These are phyloP conservation scores for Frieseomelitta varia DNA, from an alignment of 1,140 invertebrate species.

Conservation along the genomic window DNA sequence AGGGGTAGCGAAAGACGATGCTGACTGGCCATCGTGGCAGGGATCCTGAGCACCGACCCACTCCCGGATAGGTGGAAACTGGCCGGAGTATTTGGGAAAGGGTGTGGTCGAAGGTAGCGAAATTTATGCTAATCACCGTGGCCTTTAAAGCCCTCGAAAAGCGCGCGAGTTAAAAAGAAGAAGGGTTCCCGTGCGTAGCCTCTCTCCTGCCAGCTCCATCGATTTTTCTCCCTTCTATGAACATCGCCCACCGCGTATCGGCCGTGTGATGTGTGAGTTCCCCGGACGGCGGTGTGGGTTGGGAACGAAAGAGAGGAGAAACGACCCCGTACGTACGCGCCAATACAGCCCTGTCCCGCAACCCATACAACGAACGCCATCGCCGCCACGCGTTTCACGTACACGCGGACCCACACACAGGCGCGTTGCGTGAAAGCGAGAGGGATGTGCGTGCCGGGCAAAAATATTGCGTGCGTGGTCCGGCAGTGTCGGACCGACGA, in stretches of 20 bases:
- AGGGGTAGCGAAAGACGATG: slow-evolving; percentile 56
- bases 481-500: slow-evolving; percentile 39
- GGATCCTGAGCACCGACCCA: slow-evolving; percentile 27
- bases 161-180: slow-evolving; percentile 55
- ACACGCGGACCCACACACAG: neutral
- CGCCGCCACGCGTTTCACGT: neutral
- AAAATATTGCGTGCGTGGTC: slow-evolving; percentile 60
- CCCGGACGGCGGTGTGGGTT: neutral
- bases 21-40: slow-evolving; percentile 56
- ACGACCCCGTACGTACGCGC: neutral
- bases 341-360: slow-evolving; percentile 15
- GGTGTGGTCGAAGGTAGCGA: slow-evolving; percentile 72
- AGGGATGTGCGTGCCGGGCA: slow-evolving; percentile 49
- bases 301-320: slow-evolving; percentile 46
- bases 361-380: neutral
- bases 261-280: slow-evolving; percentile 31
- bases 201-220: slow-evolving; percentile 72
- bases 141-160: slow-evolving; percentile 63
- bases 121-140: slow-evolving; percentile 72
- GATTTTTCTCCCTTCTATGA: slow-evolving; percentile 75
- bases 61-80: slow-evolving; percentile 48
- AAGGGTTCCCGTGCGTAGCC: slow-evolving; percentile 63
- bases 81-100: slow-evolving; percentile 49
- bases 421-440: slow-evolving; percentile 45
- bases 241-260: slow-evolving; percentile 25